Conservation (phyloP, 2,888 invertebrate species). For the Aradus depressus region DNA sequence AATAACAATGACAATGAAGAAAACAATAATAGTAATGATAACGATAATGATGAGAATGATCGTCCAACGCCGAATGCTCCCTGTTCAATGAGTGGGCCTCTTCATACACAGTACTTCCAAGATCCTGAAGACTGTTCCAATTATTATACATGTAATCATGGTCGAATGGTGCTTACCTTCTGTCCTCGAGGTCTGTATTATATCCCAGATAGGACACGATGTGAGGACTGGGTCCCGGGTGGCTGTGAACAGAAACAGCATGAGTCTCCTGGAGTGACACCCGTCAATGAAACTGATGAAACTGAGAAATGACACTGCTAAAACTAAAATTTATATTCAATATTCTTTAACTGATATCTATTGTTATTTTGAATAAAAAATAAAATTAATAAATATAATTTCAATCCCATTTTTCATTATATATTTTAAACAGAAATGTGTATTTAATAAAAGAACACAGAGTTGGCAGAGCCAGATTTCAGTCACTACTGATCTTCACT, state of each 20-base stretch:
- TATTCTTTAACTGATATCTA: too few species aligned
- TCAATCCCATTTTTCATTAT: too few species aligned
- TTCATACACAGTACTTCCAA: constrained; percentile 7
- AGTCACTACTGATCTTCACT: too few species aligned
- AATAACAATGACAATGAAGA: neutral
- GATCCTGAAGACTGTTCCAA: constrained; percentile 21
- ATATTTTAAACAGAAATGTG: too few species aligned
- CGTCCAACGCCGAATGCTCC: neutral
- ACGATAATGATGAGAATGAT: neutral
- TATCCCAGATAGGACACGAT: constrained; percentile 16
- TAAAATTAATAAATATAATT: too few species aligned
- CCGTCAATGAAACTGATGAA: too few species aligned
- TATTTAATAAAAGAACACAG: too few species aligned
- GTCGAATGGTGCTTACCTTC: constrained; percentile 14
- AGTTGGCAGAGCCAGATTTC: too few species aligned
- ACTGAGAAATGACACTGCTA: too few species aligned
- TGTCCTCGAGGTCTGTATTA: constrained; percentile 20
- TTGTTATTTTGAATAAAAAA: too few species aligned
- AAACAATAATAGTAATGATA: neutral
- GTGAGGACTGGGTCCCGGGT: constrained; percentile 12
- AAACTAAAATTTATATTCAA: too few species aligned
- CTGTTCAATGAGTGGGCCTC: neutral
- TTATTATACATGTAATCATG: constrained; percentile 21
- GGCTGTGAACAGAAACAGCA: constrained; percentile 8
- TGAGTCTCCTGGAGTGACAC: too few species aligned